phyloP scores from a whole-genome alignment of 2,113 vertebrate genomes.

The Sinosuthora webbiana region DNA sequence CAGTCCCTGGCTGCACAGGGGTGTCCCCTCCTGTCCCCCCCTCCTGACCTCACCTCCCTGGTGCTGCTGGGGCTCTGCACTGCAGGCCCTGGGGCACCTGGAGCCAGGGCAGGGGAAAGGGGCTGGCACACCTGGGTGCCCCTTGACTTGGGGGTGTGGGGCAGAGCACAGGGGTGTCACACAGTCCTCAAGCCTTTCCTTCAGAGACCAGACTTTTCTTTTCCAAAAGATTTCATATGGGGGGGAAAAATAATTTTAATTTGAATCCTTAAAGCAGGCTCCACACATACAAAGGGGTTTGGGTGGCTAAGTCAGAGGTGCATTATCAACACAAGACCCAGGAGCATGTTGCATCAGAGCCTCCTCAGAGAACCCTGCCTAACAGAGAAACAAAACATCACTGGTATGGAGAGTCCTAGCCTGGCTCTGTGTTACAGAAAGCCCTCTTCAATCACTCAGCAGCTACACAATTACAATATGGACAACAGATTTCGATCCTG shows the following conservation, averaged over 20 bases:
- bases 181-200: accelerated
- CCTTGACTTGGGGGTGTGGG: accelerated
- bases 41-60: accelerated
- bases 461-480: slow-evolving; percentile 14
- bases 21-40: background rate
- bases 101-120: background rate
- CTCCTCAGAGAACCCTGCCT: accelerated
- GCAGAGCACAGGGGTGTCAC: accelerated
- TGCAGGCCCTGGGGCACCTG: accelerated
- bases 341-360: background rate
- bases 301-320: background rate
- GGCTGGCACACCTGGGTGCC: accelerated
- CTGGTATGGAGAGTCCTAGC: background rate
- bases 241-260: background rate
- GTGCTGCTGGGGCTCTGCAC: accelerated
- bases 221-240: background rate
- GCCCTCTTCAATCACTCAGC: background rate
- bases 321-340: background rate
- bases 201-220: background rate
- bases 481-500: slow-evolving; percentile 29
- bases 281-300: accelerated
- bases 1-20: background rate
- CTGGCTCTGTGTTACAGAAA: background rate
- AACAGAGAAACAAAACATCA: background rate
- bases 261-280: background rate